These are phyloP conservation scores for Myrmophylax atrothorax DNA, from an alignment of 2,113 vertebrate species.

Conservation along the genomic window DNA sequence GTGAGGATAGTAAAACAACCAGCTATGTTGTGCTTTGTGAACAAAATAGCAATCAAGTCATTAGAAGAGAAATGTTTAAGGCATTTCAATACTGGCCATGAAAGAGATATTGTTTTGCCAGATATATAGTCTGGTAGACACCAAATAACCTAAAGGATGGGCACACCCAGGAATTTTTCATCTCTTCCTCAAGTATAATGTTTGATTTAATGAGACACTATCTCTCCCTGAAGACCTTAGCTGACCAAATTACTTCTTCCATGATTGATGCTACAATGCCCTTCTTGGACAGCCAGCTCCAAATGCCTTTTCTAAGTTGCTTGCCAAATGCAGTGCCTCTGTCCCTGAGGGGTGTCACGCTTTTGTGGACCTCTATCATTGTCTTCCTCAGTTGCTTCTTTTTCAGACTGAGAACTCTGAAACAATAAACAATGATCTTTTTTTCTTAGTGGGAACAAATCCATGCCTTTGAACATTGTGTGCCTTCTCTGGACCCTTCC, in stretches of 20 bases:
- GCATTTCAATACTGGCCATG: neutral
- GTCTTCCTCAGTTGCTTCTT: neutral
- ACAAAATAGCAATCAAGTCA: neutral
- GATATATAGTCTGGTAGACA: neutral
- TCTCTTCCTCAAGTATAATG: neutral
- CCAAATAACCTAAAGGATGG: neutral
- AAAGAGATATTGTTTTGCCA: neutral
- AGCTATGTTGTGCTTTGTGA: neutral
- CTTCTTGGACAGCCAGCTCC: neutral
- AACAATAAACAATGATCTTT: neutral
- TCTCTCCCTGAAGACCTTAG: neutral
- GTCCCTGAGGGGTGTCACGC: neutral
- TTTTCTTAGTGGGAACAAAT: neutral
- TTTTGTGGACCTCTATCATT: neutral
- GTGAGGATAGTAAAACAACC: neutral
- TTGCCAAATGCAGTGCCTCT: neutral
- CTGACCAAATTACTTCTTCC: neutral
- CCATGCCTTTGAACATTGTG: neutral
- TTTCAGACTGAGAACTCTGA: neutral
- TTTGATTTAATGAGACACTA: neutral
- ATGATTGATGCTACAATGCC: neutral
- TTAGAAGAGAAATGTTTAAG: neutral
- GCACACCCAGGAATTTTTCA: neutral
- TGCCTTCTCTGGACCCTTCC: neutral
- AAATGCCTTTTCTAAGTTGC: neutral